phyloP scores from a whole-genome alignment of 2,797 vertebrate genomes.

The Pelochelys cantorii region DNA sequence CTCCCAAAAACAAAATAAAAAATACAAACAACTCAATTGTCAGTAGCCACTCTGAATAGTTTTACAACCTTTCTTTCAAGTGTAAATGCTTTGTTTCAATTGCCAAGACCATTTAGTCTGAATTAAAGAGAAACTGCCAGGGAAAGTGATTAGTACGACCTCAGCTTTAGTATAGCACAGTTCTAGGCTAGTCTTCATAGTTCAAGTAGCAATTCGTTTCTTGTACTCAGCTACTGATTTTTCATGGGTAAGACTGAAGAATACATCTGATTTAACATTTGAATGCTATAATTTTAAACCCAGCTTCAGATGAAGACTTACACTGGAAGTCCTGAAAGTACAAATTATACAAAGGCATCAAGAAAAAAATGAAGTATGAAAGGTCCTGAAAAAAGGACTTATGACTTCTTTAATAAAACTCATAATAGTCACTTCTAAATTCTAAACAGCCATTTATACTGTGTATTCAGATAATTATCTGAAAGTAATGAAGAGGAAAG shows the following conservation, averaged over 20 bases:
- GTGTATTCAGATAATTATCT: background rate
- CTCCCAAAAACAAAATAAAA: background rate
- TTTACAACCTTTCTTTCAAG: conserved; percentile 76
- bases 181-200: background rate
- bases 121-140: conserved; percentile 69
- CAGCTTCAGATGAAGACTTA: background rate
- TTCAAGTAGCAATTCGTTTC: background rate
- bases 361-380: background rate
- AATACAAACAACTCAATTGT: conserved; percentile 58
- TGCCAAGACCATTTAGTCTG: conserved; percentile 70
- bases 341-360: background rate
- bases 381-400: background rate
- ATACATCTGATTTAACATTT: background rate
- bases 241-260: background rate
- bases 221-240: background rate
- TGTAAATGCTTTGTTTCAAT: conserved; percentile 72
- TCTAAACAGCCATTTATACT: background rate
- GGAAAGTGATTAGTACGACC: conserved; percentile 47
- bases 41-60: conserved; percentile 65
- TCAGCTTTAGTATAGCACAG: conserved; percentile 1
- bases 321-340: background rate
- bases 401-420: background rate
- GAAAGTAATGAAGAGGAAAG: background rate
- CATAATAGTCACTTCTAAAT: fast-evolving
- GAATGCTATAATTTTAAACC: background rate